phyloP scores from a whole-genome alignment of 2,888 invertebrate species.

The Auanema freiburgensis region DNA sequence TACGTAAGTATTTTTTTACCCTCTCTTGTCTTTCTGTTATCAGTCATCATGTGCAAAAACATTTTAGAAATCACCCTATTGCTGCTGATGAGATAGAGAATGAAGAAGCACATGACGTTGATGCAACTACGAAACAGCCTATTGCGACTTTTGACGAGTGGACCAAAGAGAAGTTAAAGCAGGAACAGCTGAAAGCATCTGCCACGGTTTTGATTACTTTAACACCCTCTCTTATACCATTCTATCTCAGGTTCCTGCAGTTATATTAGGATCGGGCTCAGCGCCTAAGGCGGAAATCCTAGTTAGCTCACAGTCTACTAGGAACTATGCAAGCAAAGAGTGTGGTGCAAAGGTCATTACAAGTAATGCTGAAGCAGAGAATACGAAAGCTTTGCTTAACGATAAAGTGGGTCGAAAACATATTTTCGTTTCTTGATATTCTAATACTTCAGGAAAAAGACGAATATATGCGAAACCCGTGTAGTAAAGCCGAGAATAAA shows the following conservation, averaged over 20 bases:
- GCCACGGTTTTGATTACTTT: background rate
- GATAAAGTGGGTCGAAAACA: slow-evolving; percentile 66
- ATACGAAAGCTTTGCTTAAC: slow-evolving; percentile 79
- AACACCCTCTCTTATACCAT: background rate
- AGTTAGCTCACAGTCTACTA: slow-evolving; percentile 9
- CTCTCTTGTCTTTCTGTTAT: background rate
- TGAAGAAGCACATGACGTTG: slow-evolving; percentile 7
- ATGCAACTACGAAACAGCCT: slow-evolving; percentile 32
- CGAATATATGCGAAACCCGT: slow-evolving; percentile 96
- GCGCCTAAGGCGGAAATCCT: background rate
- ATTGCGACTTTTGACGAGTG: slow-evolving; percentile 55
- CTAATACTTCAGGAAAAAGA: slow-evolving; percentile 69
- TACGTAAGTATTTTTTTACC: slow-evolving; percentile 13
- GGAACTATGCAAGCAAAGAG: slow-evolving; percentile 79
- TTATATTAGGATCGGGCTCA: background rate
- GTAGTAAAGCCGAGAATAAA: slow-evolving; percentile 72
- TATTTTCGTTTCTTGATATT: no score
- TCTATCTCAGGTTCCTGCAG: background rate
- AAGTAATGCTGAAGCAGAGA: slow-evolving; percentile 87
- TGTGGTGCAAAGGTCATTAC: slow-evolving; percentile 96
- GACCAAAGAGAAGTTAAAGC: slow-evolving; percentile 50
- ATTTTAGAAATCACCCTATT: no score
- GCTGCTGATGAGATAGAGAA: no score
- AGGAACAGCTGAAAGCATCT: slow-evolving; percentile 23
- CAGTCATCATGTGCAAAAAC: background rate